phyloP scores from a whole-genome alignment of 2,113 vertebrate species.

The Ciconia boyciana region DNA sequence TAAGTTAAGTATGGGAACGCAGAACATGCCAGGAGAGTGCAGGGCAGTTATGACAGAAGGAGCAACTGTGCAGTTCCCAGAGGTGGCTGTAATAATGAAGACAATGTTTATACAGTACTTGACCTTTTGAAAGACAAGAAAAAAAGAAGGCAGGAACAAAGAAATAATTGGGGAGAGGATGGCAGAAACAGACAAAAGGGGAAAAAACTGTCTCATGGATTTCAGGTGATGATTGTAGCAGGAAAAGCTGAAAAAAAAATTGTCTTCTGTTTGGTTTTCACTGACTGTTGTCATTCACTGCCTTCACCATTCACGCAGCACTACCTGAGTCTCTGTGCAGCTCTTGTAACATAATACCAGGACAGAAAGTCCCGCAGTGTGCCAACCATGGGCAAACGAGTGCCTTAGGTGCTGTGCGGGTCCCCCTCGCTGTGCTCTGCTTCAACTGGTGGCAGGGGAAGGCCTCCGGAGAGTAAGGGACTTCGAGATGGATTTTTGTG shows the following conservation, averaged over 20 bases:
- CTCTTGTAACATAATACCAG: background rate
- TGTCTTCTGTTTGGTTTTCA: background rate
- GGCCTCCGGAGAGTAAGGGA: too few species aligned
- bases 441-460: background rate
- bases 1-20: background rate
- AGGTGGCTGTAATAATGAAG: background rate
- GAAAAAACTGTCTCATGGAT: background rate
- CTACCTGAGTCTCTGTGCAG: too few species aligned
- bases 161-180: background rate
- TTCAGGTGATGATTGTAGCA: background rate
- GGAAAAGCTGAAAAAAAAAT: background rate
- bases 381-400: accelerated
- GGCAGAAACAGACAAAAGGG: background rate
- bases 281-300: background rate
- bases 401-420: accelerated
- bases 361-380: too few species aligned
- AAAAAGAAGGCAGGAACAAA: background rate
- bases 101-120: background rate
- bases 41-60: background rate
- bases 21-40: background rate
- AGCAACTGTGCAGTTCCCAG: background rate
- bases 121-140: background rate
- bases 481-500: background rate
- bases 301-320: background rate
- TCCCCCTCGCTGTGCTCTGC: background rate